These are phyloP conservation scores for Cyrtodaria siliqua DNA, from an alignment of 2,888 invertebrate species.

Conservation along the genomic window DNA sequence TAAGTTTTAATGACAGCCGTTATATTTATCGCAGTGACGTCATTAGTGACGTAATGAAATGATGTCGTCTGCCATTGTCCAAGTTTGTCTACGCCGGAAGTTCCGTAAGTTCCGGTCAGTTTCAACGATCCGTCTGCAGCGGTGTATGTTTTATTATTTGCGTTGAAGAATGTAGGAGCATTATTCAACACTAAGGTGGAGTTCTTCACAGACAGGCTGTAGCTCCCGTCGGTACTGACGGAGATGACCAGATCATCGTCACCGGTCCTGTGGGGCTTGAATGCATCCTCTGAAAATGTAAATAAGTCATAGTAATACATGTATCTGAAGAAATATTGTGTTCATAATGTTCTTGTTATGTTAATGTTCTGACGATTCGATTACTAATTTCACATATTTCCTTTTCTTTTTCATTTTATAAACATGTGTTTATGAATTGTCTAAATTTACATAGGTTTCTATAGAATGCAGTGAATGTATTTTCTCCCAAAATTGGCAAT, in stretches of 20 bases:
- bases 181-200: slow-evolving; percentile 55
- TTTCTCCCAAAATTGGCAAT: too few relatives aligned
- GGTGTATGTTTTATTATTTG: slow-evolving; percentile 61
- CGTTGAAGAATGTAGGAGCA: slow-evolving; percentile 66
- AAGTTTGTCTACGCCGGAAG: slow-evolving; percentile 41
- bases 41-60: slow-evolving; percentile 26
- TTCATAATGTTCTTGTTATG: too few relatives aligned
- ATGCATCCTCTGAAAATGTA: too few relatives aligned
- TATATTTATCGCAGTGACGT: slow-evolving; percentile 14
- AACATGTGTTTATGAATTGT: too few relatives aligned
- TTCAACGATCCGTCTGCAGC: slow-evolving; percentile 50
- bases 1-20: slow-evolving; percentile 42
- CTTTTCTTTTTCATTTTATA: too few relatives aligned
- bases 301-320: too few relatives aligned
- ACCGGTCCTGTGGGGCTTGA: neutral
- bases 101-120: slow-evolving; percentile 19
- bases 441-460: too few relatives aligned
- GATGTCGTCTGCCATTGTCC: slow-evolving; percentile 40
- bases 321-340: too few relatives aligned
- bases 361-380: too few relatives aligned
- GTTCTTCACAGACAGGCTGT: slow-evolving; percentile 28
- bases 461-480: too few relatives aligned
- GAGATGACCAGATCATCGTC: slow-evolving; percentile 6
- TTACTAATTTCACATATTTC: too few relatives aligned
- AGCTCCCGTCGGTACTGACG: slow-evolving; percentile 28